Evolutionary conservation across 2,113 vertebrate species (phyloP).

Genomic region (Nesogale talazaci): DNA sequence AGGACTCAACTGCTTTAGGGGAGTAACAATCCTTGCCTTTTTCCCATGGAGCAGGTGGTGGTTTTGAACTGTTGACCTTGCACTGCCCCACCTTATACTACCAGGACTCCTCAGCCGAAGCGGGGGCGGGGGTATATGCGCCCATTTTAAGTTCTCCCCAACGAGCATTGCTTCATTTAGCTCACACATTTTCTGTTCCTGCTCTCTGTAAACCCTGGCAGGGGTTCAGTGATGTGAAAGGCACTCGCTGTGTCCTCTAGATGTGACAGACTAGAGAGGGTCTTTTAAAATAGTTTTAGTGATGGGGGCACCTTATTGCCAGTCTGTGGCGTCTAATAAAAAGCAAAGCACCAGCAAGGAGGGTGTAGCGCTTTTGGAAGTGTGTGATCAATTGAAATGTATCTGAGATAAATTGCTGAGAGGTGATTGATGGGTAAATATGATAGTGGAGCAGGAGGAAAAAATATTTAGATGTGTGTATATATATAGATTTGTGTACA

Average conservation of each 20-base stretch:
- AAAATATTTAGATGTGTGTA: too few relatives aligned
- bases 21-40: too few relatives aligned
- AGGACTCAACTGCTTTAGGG: background rate
- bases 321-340: background rate
- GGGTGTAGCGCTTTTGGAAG: too few relatives aligned
- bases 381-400: too few relatives aligned
- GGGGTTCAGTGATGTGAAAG: background rate
- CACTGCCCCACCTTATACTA: too few relatives aligned
- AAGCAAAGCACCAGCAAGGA: background rate
- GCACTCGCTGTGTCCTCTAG: rapidly evolving
- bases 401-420: too few relatives aligned
- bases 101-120: background rate
- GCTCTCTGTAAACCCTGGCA: background rate
- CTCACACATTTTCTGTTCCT: background rate
- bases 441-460: too few relatives aligned
- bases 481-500: too few relatives aligned
- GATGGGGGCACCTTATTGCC: background rate
- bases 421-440: too few relatives aligned
- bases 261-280: background rate
- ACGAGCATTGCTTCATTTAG: background rate
- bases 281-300: background rate
- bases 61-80: too few relatives aligned
- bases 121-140: too few relatives aligned
- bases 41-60: too few relatives aligned
- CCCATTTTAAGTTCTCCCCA: background rate